These are phyloP conservation scores for Lypha dubia DNA, from an alignment of 2,888 invertebrate species.

Conservation along the genomic window DNA sequence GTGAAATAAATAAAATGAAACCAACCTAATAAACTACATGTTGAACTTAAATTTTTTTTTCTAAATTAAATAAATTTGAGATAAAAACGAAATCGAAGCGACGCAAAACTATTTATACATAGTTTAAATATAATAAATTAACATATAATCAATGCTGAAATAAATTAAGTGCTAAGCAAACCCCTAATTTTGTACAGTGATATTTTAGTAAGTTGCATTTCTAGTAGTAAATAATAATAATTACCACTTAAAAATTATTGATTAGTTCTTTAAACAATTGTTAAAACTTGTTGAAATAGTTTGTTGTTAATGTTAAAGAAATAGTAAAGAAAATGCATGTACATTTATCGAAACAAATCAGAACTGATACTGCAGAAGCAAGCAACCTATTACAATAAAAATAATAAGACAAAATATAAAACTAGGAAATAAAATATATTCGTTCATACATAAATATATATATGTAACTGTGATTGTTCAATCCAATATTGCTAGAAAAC, in stretches of 20 bases:
- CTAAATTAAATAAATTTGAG: slow-evolving; percentile 46
- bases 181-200: slow-evolving; percentile 59
- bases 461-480: slow-evolving; percentile 58
- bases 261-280: slow-evolving; percentile 63
- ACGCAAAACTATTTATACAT: slow-evolving; percentile 1
- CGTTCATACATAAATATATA: neutral
- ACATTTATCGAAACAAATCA: slow-evolving; percentile 23
- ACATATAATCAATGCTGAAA: slow-evolving; percentile 32
- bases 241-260: slow-evolving; percentile 16
- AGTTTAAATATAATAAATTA: slow-evolving; percentile 21
- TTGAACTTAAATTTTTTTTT: slow-evolving; percentile 52
- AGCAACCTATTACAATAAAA: slow-evolving; percentile 44
- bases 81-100: slow-evolving; percentile 27
- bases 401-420: neutral
- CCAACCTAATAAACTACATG: slow-evolving; percentile 19
- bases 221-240: slow-evolving; percentile 40
- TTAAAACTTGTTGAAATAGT: slow-evolving; percentile 76
- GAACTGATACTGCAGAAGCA: slow-evolving; percentile 27
- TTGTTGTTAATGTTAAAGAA: slow-evolving; percentile 72
- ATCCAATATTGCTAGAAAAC: slow-evolving; percentile 39
- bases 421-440: slow-evolving; percentile 10
- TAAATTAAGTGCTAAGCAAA: slow-evolving; percentile 34
- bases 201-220: slow-evolving; percentile 52
- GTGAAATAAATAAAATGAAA: slow-evolving; percentile 57
- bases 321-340: slow-evolving; percentile 68